A percentile compares a stretch with the other conserved stretches of the same genome.
These are phyloP conservation scores for Centropus bengalensis DNA, from an alignment of 2,113 vertebrate genomes.

Conservation along the genomic window DNA sequence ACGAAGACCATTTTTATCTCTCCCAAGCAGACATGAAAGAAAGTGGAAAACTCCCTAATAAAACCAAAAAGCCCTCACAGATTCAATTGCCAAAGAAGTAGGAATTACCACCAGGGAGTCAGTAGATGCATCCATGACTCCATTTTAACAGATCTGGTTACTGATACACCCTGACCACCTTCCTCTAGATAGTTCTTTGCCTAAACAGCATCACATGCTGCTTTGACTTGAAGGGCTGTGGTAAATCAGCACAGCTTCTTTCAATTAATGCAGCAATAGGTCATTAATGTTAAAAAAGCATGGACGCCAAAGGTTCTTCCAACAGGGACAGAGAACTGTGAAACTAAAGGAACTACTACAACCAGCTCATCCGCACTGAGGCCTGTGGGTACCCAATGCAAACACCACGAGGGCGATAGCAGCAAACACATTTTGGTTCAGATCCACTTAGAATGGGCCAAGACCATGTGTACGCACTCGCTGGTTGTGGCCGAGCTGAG, in stretches of 20 bases:
- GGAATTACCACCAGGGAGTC: not conserved
- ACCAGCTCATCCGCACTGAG: not conserved
- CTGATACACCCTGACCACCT: not conserved
- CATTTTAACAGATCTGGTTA: not conserved
- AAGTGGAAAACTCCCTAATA: not conserved
- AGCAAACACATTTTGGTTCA: not conserved
- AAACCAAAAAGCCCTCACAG: not conserved
- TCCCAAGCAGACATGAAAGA: not conserved
- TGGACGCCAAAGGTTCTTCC: not conserved
- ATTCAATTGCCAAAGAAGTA: not conserved
- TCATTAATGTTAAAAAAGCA: not conserved
- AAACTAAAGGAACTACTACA: not conserved
- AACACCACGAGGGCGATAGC: not conserved
- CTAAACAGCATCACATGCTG: not conserved
- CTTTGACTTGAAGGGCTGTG: not conserved
- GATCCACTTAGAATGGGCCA: not conserved
- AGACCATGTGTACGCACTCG: not conserved
- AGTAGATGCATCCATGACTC: not conserved
- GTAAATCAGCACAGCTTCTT: not conserved
- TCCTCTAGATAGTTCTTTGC: not conserved
- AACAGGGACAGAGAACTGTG: not conserved
- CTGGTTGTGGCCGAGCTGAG: not conserved
- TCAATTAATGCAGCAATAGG: not conserved
- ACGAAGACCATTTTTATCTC: not conserved
- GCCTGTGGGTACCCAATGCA: not conserved